Conservation (phyloP, 2,888 invertebrate species). For the Agrenia bidenticulata region DNA sequence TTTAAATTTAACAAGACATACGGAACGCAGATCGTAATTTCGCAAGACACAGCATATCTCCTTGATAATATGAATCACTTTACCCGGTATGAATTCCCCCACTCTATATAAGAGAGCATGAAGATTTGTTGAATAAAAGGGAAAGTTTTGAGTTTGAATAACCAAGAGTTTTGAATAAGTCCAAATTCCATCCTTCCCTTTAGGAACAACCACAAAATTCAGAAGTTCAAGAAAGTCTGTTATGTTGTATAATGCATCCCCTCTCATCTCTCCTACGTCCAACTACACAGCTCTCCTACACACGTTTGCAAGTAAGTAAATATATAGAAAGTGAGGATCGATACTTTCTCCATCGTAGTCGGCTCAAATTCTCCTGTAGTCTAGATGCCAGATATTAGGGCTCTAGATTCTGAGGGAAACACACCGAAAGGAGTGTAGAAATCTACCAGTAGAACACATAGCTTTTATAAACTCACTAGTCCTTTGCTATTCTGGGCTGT, state of each 20-base stretch:
- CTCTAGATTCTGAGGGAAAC: no score
- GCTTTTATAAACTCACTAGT: no score
- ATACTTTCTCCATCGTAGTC: slow-evolving; percentile 15
- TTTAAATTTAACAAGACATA: no score
- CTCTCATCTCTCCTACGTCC: background rate
- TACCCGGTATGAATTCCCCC: background rate
- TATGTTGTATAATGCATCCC: slow-evolving; percentile 4
- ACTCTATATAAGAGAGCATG: background rate
- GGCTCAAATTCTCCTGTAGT: background rate
- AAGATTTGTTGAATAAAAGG: slow-evolving; percentile 9
- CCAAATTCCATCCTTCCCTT: slow-evolving; percentile 12
- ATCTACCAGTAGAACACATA: no score
- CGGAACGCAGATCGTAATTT: no score
- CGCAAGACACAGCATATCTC: no score
- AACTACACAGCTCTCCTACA: background rate
- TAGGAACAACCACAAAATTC: slow-evolving; percentile 18
- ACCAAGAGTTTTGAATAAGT: background rate
- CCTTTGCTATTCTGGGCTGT: no score
- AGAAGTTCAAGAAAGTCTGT: slow-evolving; percentile 18
- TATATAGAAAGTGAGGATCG: slow-evolving; percentile 3
- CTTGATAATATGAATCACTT: no score
- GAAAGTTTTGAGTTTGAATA: slow-evolving; percentile 14
- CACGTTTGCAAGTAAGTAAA: background rate
- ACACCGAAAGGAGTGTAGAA: no score
- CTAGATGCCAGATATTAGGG: background rate